phyloP scores from a whole-genome alignment of 2,797 vertebrate genomes.

The Rhinella marina region DNA sequence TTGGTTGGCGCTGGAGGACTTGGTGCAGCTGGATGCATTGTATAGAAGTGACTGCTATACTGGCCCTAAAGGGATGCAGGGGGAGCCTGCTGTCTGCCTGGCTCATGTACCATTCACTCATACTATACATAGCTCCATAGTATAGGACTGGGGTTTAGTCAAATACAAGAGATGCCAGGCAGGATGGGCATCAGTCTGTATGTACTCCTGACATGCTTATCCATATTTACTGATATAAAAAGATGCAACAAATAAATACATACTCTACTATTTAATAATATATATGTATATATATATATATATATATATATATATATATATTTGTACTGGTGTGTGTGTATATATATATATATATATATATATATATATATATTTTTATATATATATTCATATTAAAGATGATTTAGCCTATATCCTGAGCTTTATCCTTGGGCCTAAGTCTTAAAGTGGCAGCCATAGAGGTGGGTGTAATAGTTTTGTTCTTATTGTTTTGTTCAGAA shows the following conservation, averaged over 20 bases:
- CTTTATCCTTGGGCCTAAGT: no score
- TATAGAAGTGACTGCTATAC: not conserved
- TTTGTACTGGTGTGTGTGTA: no score
- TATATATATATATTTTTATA: no score
- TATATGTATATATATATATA: no score
- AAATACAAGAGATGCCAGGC: not conserved
- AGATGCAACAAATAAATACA: not conserved
- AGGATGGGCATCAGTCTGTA: not conserved
- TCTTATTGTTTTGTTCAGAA: no score
- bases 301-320: no score
- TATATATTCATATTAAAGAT: no score
- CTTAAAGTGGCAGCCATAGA: no score
- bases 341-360: no score
- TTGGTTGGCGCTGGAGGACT: not conserved
- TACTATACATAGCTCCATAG: not conserved
- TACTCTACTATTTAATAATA: no score
- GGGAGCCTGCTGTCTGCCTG: slow-evolving; percentile 24
- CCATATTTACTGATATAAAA: not conserved
- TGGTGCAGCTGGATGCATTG: not conserved
- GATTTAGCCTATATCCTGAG: no score
- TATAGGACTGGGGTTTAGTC: not conserved
- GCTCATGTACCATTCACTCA: not conserved
- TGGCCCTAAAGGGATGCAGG: slow-evolving; percentile 61
- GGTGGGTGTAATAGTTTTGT: no score
- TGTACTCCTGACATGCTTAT: not conserved